phyloP scores from a whole-genome alignment of 2,113 vertebrate species.

The Phoenicopterus ruber region DNA sequence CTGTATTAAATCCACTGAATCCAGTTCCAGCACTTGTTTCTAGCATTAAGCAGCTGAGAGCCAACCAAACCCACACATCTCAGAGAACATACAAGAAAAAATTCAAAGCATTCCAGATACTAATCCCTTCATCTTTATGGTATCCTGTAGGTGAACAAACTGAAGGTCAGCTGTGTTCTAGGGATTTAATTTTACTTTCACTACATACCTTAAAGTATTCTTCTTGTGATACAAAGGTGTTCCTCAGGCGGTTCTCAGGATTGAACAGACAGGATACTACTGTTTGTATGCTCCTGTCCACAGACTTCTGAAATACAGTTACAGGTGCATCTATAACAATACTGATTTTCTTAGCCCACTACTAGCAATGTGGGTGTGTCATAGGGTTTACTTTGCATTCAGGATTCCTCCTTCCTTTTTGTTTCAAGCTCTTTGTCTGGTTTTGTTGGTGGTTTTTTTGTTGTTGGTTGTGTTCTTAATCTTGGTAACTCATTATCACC shows the following conservation, averaged over 20 bases:
- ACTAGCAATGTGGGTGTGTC: neutral
- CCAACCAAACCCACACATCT: neutral
- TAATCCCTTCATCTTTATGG: neutral
- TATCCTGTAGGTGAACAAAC: neutral
- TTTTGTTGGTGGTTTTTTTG: too few relatives aligned
- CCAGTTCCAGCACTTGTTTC: neutral
- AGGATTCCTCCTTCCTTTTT: neutral
- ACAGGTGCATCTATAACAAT: neutral
- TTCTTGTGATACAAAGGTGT: conserved; percentile 69
- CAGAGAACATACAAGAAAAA: neutral
- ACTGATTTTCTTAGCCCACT: neutral
- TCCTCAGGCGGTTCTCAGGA: conserved; percentile 72
- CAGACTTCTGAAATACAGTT: conserved; percentile 77
- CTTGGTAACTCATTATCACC: neutral
- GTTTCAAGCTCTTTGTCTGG: neutral
- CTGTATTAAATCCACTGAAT: neutral
- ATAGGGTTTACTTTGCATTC: neutral
- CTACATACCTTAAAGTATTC: conserved; percentile 73
- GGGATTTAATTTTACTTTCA: neutral
- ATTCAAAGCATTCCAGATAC: neutral
- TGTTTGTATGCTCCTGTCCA: conserved; percentile 80
- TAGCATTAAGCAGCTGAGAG: neutral
- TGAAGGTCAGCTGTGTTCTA: neutral
- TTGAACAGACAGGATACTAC: conserved; percentile 75
- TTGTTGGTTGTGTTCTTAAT: neutral